Evolutionary conservation across 2,888 invertebrate species (phyloP), one percentile per base, ranked within the genome.

Genomic region (Polyommatus icarus): DNA sequence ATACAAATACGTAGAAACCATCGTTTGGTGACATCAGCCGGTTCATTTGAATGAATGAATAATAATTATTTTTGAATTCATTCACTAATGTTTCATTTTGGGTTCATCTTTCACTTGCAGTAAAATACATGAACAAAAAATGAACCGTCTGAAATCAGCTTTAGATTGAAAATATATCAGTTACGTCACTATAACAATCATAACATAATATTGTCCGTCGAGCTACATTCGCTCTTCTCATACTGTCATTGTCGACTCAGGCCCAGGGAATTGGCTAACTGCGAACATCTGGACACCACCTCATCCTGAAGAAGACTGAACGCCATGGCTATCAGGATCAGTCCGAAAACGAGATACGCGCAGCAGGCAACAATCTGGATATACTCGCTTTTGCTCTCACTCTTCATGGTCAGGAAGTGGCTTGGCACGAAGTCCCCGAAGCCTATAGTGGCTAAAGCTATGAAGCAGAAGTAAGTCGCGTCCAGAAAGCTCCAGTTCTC

Each of bases 221-320:
- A 91, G 89, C 92, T 92, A 84, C 92, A 92, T 84, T 93, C 91
- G 90, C 93, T 91, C 86, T 93, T 93, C 84, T 90, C 93, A 90
- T 93, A 92, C 77, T 94, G 94, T 94, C 94, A 94, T 93, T 96
- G 95, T 81, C 95, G 95, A 79, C 96, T 93, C 76, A 97, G 90
- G 79, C 97, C 97, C 84, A 97, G 92, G 86, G 95, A 95, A 81
- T 96, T 95, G 18, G 97, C 97, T 85, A 97, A 90, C 82, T 96
- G 96, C 83, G 96, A 95, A 91, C 97, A 97, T 86, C 96, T 95
- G 83, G 96, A 94, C 80, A 96, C 95, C 3, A 97, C 95, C 86
- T 97, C 97, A 83, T 97, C 97, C 87, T 98, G 97, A 78, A 97
- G 95, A 79, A 98, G 94, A 88, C 97, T 97, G 85, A 98, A 97